Evolutionary conservation across 2,797 vertebrate species (phyloP).

Genomic region (Protosalanx chinensis): DNA sequence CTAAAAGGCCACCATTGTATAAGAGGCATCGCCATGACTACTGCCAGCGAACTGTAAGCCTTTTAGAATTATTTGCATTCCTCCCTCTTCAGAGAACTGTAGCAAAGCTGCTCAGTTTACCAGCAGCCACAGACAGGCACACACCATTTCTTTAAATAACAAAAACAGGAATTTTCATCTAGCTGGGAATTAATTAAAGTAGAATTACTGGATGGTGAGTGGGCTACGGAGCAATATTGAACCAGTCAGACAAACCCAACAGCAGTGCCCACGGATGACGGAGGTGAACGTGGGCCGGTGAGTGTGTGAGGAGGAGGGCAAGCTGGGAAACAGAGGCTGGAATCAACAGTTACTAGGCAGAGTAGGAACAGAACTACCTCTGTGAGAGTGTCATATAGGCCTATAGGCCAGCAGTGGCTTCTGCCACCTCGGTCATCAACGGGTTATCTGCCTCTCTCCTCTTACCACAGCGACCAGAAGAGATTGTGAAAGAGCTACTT

Average conservation of each 20-base stretch:
- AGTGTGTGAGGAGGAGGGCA: conserved; percentile 24
- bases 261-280: conserved; percentile 27
- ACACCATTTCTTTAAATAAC: conserved; percentile 62
- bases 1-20: conserved; percentile 77
- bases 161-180: conserved; percentile 69
- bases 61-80: conserved; percentile 82
- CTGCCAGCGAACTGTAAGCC: conserved; percentile 75
- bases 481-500: not conserved
- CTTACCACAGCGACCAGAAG: too few relatives aligned
- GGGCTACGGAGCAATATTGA: conserved; percentile 56
- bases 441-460: too few relatives aligned
- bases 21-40: conserved; percentile 73
- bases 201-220: conserved; percentile 67
- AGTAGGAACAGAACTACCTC: not conserved
- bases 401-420: not conserved
- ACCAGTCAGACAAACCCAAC: conserved; percentile 51
- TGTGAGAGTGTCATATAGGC: not conserved
- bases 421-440: too few relatives aligned
- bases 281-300: conserved; percentile 47
- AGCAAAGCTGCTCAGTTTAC: conserved; percentile 67
- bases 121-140: conserved; percentile 61
- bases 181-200: conserved; percentile 79
- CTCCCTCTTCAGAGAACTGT: conserved; percentile 69
- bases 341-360: conserved; percentile 26
- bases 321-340: conserved; percentile 18